phyloP scores from a whole-genome alignment of 2,888 invertebrate species.

The Lasioglossum leucozonium region DNA sequence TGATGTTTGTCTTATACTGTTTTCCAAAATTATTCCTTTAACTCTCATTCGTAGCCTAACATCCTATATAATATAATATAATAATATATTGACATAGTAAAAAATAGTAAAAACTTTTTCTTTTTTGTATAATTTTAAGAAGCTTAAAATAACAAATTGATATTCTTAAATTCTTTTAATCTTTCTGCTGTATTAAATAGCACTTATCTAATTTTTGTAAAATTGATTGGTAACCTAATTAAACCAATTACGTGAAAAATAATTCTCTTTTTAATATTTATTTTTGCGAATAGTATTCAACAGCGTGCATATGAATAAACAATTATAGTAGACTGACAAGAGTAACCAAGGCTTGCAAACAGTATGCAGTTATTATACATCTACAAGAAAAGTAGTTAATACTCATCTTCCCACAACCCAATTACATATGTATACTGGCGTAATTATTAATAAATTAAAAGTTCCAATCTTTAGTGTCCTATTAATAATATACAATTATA shows the following conservation, averaged over 20 bases:
- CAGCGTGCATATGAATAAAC: background rate
- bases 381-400: background rate
- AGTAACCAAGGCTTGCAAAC: background rate
- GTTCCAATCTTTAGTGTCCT: background rate
- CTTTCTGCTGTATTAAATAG: too few species aligned
- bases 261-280: background rate
- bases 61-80: too few species aligned
- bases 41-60: too few species aligned
- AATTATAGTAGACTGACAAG: background rate
- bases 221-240: background rate
- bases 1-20: too few species aligned
- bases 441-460: background rate
- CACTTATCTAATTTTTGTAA: background rate
- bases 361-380: background rate
- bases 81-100: too few species aligned
- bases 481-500: background rate
- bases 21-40: too few species aligned
- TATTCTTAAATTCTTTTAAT: background rate
- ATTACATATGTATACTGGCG: background rate
- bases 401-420: background rate
- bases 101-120: too few species aligned
- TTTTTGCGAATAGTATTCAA: too few species aligned
- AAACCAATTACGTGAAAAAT: background rate
- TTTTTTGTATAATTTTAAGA: too few species aligned
- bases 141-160: background rate